Evolutionary conservation across 2,113 vertebrate genomes (phyloP).

Genomic region (Lanius ludovicianus): DNA sequence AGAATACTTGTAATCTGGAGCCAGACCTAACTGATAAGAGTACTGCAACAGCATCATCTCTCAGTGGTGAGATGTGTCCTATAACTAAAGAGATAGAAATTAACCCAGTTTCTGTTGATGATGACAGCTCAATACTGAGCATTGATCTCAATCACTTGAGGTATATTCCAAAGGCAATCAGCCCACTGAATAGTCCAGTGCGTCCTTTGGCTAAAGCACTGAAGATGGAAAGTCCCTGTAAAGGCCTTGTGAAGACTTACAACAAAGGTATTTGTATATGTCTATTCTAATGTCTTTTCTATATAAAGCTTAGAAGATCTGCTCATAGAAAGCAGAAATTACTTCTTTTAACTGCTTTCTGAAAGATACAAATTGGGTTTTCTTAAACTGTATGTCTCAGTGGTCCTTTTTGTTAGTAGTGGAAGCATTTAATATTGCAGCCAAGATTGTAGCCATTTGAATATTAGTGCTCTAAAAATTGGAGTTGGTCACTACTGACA

Average conservation of each 20-base stretch:
- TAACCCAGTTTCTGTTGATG: constrained; percentile 72
- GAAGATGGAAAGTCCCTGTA: constrained; percentile 73
- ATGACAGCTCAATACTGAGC: constrained; percentile 92
- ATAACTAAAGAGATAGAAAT: constrained; percentile 41
- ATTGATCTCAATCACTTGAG: constrained; percentile 85
- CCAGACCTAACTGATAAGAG: constrained; percentile 40
- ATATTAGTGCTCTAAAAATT: neutral
- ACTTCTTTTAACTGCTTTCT: neutral
- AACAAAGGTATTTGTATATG: constrained; percentile 80
- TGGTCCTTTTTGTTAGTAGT: neutral
- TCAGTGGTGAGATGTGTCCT: constrained; percentile 23
- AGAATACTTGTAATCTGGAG: constrained; percentile 48
- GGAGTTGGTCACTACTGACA: neutral
- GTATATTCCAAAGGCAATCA: constrained; percentile 88
- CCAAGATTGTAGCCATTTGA: neutral
- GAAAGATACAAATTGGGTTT: neutral
- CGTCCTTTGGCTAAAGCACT: constrained; percentile 77
- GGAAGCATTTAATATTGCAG: neutral
- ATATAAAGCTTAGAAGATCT: neutral
- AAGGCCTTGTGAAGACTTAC: constrained; percentile 78
- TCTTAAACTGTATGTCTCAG: neutral
- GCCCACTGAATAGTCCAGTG: constrained; percentile 92
- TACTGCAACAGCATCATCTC: constrained; percentile 30
- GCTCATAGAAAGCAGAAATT: neutral
- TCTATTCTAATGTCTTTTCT: neutral